These are phyloP conservation scores for Eupsilia transversa DNA, from an alignment of 2,888 invertebrate species.

Conservation along the genomic window DNA sequence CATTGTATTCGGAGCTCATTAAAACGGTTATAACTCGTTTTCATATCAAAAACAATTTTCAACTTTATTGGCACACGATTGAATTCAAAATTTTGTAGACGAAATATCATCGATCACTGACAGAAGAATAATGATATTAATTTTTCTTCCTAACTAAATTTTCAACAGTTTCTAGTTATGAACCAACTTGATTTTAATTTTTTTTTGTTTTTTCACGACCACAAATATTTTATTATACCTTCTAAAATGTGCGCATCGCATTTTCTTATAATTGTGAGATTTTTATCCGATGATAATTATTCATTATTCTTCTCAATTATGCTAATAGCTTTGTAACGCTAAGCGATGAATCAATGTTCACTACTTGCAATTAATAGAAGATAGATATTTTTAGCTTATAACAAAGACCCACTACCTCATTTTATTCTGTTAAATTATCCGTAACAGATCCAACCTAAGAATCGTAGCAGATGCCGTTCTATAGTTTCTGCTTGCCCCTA, in stretches of 20 bases:
- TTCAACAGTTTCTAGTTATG: slow-evolving; percentile 2
- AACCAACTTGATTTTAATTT: slow-evolving; percentile 12
- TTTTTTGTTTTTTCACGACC: slow-evolving; percentile 3
- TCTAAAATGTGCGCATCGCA: slow-evolving; percentile 21
- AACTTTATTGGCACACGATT: neutral
- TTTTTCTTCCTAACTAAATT: slow-evolving; percentile 8
- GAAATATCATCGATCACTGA: slow-evolving; percentile 17
- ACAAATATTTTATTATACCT: neutral
- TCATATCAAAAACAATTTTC: slow-evolving; percentile 11
- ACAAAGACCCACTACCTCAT: neutral
- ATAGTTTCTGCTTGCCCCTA: neutral
- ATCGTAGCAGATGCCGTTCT: neutral
- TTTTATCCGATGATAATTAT: neutral
- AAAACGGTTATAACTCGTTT: slow-evolving; percentile 21
- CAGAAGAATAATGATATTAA: slow-evolving; percentile 5
- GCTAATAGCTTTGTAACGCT: neutral
- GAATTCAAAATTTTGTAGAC: slow-evolving; percentile 1
- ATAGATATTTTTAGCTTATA: neutral
- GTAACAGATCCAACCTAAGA: neutral
- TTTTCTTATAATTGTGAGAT: neutral
- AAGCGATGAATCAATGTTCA: neutral
- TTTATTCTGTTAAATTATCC: neutral
- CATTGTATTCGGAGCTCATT: slow-evolving; percentile 27
- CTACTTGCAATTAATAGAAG: neutral
- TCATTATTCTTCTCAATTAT: slow-evolving; percentile 1